These are phyloP conservation scores for Triplophysa yarkandensis DNA, from an alignment of 2,797 vertebrate species.

Conservation along the genomic window DNA sequence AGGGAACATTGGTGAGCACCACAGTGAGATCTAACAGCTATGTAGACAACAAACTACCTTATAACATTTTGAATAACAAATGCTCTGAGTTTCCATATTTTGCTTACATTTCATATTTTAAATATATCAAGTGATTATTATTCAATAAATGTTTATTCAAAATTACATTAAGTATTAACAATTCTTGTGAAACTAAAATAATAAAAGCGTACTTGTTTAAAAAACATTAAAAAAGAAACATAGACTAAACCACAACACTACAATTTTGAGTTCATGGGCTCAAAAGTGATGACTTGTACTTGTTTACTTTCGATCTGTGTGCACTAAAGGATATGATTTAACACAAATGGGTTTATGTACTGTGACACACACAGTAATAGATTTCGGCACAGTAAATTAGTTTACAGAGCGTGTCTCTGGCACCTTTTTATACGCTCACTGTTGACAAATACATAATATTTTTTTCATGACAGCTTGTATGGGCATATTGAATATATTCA, in stretches of 20 bases:
- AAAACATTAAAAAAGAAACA: too few species aligned
- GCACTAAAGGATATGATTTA: neutral
- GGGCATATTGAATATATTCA: neutral
- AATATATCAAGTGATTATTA: too few species aligned
- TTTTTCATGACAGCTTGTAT: neutral
- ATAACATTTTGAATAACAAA: neutral
- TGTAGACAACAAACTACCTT: neutral
- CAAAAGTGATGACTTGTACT: neutral
- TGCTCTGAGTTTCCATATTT: neutral
- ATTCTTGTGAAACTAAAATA: too few species aligned
- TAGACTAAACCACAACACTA: neutral
- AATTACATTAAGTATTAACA: too few species aligned
- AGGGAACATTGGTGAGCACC: neutral
- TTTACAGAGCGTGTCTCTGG: neutral
- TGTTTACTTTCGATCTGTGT: neutral
- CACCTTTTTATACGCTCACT: neutral
- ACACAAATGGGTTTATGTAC: neutral
- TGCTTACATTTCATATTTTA: too few species aligned
- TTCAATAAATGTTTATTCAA: neutral
- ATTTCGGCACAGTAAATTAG: neutral
- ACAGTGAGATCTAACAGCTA: neutral
- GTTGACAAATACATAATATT: neutral
- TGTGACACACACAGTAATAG: neutral
- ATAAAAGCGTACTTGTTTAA: too few species aligned
- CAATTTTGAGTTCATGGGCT: neutral